Percentiles rank a stretch among this genome's conserved stretches.
Evolutionary conservation across 2,888 invertebrate genomes (phyloP).

Genomic region (Adelognathus sp.): DNA sequence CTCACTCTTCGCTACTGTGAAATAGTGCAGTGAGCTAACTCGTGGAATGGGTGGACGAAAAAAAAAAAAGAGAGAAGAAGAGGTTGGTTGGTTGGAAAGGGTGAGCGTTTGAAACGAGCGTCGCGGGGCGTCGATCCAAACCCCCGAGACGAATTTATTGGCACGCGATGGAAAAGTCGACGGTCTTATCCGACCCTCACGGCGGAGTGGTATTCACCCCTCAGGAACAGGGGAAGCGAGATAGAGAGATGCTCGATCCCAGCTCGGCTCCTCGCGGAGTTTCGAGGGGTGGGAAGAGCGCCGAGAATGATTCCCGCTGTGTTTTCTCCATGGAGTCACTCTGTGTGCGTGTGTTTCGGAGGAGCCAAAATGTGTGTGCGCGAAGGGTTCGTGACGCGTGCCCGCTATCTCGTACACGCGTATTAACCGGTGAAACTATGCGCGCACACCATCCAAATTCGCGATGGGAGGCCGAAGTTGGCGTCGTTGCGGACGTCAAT

Average conservation of each 20-base stretch:
- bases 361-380: neutral
- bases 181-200: constrained; percentile 19
- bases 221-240: constrained; percentile 17
- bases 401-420: constrained; percentile 2
- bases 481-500: constrained; percentile 41
- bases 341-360: neutral
- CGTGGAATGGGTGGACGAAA: constrained; percentile 1
- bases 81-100: neutral
- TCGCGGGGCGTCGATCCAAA: constrained; percentile 37
- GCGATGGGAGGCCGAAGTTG: neutral
- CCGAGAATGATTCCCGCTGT: constrained; percentile 35
- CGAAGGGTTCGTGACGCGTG: constrained; percentile 35
- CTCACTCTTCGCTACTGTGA: constrained; percentile 21
- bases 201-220: constrained; percentile 21
- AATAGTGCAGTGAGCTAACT: constrained; percentile 35
- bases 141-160: constrained; percentile 61
- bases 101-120: constrained; percentile 49
- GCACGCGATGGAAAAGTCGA: constrained; percentile 62
- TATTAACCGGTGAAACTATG: constrained; percentile 28
- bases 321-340: neutral
- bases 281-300: constrained; percentile 35
- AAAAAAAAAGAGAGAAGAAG: neutral
- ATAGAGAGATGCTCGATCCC: constrained; percentile 17
- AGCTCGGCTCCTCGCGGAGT: constrained; percentile 5
- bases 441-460: neutral